Conservation (phyloP, 2,113 vertebrate genomes). For the Apistogramma diplotaenia region DNA sequence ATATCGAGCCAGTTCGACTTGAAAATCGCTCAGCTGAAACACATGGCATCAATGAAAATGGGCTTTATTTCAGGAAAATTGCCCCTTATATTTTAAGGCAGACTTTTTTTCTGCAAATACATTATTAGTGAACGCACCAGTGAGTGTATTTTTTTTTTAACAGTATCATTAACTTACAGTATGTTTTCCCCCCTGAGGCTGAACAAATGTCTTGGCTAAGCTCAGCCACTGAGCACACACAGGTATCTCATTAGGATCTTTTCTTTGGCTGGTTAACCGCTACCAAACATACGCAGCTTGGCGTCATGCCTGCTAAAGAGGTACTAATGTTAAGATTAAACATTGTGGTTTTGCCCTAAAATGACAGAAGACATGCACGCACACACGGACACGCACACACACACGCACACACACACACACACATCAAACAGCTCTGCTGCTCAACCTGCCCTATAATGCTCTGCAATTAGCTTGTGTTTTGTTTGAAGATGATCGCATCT, state of each 20-base stretch:
- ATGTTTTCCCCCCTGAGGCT: background rate
- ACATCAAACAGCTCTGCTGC: constrained; percentile 52
- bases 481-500: constrained; percentile 61
- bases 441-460: constrained; percentile 52
- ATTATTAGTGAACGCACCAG: background rate
- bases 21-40: constrained; percentile 25
- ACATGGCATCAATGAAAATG: constrained; percentile 1
- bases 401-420: constrained; percentile 16
- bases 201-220: constrained; percentile 3
- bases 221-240: constrained; percentile 10
- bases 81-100: constrained; percentile 3
- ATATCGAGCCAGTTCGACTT: constrained; percentile 17
- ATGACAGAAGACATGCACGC: constrained; percentile 32
- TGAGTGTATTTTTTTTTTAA: background rate
- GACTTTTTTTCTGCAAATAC: background rate
- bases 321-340: constrained; percentile 66
- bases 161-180: background rate
- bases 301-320: constrained; percentile 32
- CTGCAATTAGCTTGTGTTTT: constrained; percentile 74
- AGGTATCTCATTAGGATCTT: constrained; percentile 56
- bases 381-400: constrained; percentile 5
- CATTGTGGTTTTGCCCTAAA: constrained; percentile 69
- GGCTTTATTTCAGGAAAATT: constrained; percentile 10
- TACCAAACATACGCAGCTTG: constrained; percentile 39
- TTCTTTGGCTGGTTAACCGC: constrained; percentile 61